These are phyloP conservation scores for Nilaparvata lugens DNA, from an alignment of 1,140 invertebrate genomes.

Conservation along the genomic window DNA sequence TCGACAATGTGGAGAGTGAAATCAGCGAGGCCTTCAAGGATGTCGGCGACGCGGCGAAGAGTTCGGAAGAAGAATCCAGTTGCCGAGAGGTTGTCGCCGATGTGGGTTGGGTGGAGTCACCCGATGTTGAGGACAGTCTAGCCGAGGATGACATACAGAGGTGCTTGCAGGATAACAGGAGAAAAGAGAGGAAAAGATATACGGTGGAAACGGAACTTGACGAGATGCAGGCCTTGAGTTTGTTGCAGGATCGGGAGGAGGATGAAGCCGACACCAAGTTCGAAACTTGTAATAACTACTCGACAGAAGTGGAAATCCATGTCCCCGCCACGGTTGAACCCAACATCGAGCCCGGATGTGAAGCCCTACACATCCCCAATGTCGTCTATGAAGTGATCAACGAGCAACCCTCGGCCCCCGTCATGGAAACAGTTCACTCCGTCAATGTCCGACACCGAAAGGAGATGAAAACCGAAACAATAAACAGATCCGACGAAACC, in stretches of 20 bases:
- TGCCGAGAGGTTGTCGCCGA: not conserved
- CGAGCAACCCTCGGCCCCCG: constrained; percentile 10
- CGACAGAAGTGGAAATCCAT: not conserved
- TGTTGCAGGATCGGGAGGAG: not conserved
- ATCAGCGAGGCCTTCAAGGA: constrained; percentile 17
- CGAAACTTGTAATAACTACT: constrained; percentile 2
- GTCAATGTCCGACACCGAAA: not conserved
- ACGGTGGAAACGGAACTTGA: constrained; percentile 10
- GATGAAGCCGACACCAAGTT: constrained; percentile 6
- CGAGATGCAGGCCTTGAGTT: constrained; percentile 2
- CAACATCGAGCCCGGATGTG: not conserved
- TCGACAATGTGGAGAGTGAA: constrained; percentile 14
- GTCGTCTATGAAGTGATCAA: constrained; percentile 6
- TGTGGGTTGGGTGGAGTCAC: not conserved
- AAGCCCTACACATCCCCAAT: constrained; percentile 5
- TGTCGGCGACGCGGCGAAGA: not conserved
- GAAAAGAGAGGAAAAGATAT: not conserved
- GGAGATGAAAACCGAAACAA: not conserved
- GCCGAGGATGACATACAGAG: not conserved
- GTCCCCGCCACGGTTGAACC: not conserved
- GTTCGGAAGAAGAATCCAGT: not conserved
- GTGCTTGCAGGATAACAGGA: not conserved
- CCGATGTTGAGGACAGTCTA: not conserved
- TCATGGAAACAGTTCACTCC: not conserved
- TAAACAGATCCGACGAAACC: not conserved